Conservation (phyloP, 2,797 vertebrate species). For the Sebastes wilsoni region DNA sequence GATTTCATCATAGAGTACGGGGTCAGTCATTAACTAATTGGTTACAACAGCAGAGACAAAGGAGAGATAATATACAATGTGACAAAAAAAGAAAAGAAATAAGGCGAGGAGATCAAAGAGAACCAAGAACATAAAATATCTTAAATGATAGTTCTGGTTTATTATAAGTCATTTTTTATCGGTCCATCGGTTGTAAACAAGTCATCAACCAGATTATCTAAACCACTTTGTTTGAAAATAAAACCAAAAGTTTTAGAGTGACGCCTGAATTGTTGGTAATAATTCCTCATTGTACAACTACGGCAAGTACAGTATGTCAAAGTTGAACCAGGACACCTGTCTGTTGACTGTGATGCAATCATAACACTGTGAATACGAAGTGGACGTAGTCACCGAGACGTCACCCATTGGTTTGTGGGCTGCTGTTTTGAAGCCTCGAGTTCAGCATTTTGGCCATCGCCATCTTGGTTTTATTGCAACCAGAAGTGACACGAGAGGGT, state of each 20-base stretch:
- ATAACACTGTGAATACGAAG: rapidly evolving
- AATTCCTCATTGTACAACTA: background rate
- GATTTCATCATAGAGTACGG: constrained; percentile 40
- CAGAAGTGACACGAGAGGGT: too few species aligned
- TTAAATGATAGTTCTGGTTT: background rate
- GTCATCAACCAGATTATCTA: background rate
- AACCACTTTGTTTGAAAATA: background rate
- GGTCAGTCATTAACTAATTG: constrained; percentile 66
- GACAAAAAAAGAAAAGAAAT: background rate
- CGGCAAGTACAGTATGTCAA: background rate
- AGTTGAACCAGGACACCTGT: background rate
- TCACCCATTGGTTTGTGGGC: too few species aligned
- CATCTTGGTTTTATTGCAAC: rapidly evolving
- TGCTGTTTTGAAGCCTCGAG: too few species aligned
- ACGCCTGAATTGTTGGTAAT: background rate
- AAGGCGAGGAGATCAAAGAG: background rate
- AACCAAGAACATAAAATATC: background rate
- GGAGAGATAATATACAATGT: constrained; percentile 22
- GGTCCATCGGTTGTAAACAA: background rate
- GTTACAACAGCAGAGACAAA: constrained; percentile 58
- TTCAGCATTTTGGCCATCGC: rapidly evolving
- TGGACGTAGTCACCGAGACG: too few species aligned
- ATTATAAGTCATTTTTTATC: background rate
- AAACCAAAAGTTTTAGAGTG: background rate
- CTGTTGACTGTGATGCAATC: background rate